Evolutionary conservation across 1,140 invertebrate species (phyloP).

Genomic region (Megalonaias nervosa): DNA sequence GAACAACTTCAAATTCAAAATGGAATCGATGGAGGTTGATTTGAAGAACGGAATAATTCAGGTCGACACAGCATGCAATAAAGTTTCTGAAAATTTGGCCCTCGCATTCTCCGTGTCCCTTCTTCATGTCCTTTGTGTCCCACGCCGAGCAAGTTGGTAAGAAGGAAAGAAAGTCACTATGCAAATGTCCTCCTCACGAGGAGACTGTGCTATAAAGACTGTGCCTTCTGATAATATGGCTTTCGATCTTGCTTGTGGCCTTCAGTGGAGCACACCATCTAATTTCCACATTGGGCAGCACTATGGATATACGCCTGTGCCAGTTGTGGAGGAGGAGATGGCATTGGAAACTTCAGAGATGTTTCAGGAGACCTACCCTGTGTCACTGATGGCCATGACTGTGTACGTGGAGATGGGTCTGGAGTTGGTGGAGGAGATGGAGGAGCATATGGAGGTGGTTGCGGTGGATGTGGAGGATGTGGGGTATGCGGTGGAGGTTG

Average conservation of each 20-base stretch:
- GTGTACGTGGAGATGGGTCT: not conserved
- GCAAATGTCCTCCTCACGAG: too few relatives aligned
- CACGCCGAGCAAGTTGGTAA: too few relatives aligned
- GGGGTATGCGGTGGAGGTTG: too few relatives aligned
- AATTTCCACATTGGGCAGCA: constrained; percentile 45
- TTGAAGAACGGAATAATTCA: too few relatives aligned
- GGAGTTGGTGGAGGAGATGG: not conserved
- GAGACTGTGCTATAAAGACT: not conserved
- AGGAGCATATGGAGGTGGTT: not conserved
- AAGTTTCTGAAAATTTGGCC: too few relatives aligned
- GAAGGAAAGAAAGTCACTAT: too few relatives aligned
- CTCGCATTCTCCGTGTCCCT: too few relatives aligned
- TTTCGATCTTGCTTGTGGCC: constrained; percentile 55
- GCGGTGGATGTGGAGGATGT: too few relatives aligned
- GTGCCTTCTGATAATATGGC: constrained; percentile 53
- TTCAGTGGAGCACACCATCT: constrained; percentile 49
- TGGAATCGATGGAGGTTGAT: not conserved
- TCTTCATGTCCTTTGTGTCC: too few relatives aligned
- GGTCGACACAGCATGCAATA: too few relatives aligned
- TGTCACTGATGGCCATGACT: not conserved
- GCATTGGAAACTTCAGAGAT: not conserved
- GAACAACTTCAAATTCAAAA: not conserved
- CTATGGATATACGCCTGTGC: constrained; percentile 28
- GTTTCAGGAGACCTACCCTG: not conserved
- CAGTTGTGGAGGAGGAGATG: constrained; percentile 28